Conservation (phyloP, 2,797 vertebrate species). For the Smutsia temminckii region DNA sequence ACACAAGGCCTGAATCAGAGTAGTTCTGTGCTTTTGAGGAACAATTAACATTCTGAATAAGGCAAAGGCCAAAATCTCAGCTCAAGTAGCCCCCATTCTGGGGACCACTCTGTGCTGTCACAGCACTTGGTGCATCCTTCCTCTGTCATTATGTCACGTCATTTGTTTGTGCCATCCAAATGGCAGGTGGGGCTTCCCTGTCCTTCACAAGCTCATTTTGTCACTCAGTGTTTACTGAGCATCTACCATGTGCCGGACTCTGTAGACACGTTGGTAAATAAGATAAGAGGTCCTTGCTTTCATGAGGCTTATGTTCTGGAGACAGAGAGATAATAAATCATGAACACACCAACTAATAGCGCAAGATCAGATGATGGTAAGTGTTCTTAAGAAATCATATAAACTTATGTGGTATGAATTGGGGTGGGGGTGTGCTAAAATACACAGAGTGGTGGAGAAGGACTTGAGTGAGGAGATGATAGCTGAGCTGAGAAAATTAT, state of each 20-base stretch:
- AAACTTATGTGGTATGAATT: neutral
- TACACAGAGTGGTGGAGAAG: neutral
- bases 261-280: neutral
- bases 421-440: neutral
- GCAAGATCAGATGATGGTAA: neutral
- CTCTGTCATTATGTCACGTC: neutral
- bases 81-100: neutral
- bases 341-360: neutral
- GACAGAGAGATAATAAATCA: neutral
- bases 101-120: neutral
- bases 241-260: neutral
- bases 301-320: neutral
- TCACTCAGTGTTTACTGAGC: neutral
- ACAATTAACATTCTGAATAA: neutral
- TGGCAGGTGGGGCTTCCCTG: neutral
- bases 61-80: neutral
- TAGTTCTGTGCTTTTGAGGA: neutral
- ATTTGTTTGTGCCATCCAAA: neutral
- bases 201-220: neutral
- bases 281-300: neutral
- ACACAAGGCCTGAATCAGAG: neutral
- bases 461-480: neutral
- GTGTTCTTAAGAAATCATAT: neutral
- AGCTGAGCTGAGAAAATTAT: neutral
- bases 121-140: neutral